Evolutionary conservation across 1,140 invertebrate species (phyloP).

Genomic region (Diprion similis): DNA sequence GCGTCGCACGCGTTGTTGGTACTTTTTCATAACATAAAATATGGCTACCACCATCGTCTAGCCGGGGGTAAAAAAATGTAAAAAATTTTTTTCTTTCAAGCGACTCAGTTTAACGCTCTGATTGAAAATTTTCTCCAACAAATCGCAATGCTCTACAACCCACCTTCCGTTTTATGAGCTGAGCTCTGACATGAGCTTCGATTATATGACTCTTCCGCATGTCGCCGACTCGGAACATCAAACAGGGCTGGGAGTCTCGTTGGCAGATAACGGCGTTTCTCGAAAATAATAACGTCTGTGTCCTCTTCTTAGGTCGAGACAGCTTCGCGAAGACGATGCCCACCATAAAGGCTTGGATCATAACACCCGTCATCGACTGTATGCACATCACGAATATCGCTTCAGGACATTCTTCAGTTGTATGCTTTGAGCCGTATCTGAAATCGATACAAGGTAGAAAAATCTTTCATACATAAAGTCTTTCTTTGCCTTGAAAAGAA

Average conservation of each 20-base stretch:
- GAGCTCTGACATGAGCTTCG: constrained; percentile 87
- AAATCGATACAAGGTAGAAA: not conserved
- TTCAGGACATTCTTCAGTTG: constrained; percentile 53
- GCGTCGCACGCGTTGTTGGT: too few relatives aligned
- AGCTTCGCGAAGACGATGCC: constrained; percentile 97
- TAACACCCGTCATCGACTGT: constrained; percentile 94
- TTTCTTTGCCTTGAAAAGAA: too few relatives aligned
- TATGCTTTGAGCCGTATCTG: constrained; percentile 52
- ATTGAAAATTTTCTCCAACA: too few relatives aligned
- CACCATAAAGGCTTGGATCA: constrained; percentile 90
- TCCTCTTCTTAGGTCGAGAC: constrained; percentile 94
- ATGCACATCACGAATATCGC: constrained; percentile 97
- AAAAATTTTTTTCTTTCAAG: too few relatives aligned
- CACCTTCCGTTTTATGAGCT: constrained; percentile 85
- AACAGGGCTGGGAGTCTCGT: constrained; percentile 85
- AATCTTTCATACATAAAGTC: too few relatives aligned
- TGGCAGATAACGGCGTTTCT: constrained; percentile 92
- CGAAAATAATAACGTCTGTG: constrained; percentile 95
- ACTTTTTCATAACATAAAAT: too few relatives aligned
- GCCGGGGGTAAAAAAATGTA: too few relatives aligned
- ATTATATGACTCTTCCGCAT: constrained; percentile 98
- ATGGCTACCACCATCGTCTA: too few relatives aligned
- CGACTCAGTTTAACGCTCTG: too few relatives aligned
- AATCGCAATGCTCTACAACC: not conserved
- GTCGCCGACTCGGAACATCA: constrained; percentile 97